phyloP scores from a whole-genome alignment of 2,797 vertebrate species.

The Eutrigla gurnardus region DNA sequence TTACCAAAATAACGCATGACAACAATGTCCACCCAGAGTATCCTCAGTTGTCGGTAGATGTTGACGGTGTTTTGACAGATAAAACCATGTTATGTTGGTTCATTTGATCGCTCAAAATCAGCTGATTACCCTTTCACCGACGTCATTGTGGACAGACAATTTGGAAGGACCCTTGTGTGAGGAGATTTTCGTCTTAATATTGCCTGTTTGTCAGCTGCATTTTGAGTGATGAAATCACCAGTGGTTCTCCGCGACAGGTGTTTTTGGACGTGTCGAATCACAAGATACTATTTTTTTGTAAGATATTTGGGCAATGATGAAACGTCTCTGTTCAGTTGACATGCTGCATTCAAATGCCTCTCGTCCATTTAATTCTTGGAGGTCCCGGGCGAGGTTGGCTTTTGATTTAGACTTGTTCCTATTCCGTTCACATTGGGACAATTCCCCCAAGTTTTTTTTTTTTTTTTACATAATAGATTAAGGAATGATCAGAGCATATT shows the following conservation, averaged over 20 bases:
- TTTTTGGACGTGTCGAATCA: neutral
- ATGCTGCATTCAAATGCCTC: slow-evolving; percentile 34
- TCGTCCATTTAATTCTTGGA: neutral
- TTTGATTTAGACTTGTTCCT: neutral
- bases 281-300: fast-evolving
- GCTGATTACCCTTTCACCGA: slow-evolving; percentile 76
- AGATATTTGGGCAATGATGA: neutral
- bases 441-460: too few relatives aligned
- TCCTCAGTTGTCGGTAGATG: slow-evolving; percentile 20
- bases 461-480: too few relatives aligned
- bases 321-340: fast-evolving
- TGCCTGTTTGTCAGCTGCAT: slow-evolving; percentile 49
- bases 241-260: fast-evolving
- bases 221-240: neutral
- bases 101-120: slow-evolving; percentile 73
- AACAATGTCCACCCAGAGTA: slow-evolving; percentile 41
- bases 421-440: too few relatives aligned
- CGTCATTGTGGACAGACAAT: slow-evolving; percentile 74
- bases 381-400: neutral
- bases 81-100: slow-evolving; percentile 58
- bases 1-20: slow-evolving; percentile 81
- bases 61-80: slow-evolving; percentile 5
- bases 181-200: slow-evolving; percentile 32
- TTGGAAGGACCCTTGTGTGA: slow-evolving; percentile 66
- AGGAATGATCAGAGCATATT: too few relatives aligned